These are phyloP conservation scores for Drosophila eugracilis DNA, from an alignment of 1,140 invertebrate genomes.

Conservation along the genomic window DNA sequence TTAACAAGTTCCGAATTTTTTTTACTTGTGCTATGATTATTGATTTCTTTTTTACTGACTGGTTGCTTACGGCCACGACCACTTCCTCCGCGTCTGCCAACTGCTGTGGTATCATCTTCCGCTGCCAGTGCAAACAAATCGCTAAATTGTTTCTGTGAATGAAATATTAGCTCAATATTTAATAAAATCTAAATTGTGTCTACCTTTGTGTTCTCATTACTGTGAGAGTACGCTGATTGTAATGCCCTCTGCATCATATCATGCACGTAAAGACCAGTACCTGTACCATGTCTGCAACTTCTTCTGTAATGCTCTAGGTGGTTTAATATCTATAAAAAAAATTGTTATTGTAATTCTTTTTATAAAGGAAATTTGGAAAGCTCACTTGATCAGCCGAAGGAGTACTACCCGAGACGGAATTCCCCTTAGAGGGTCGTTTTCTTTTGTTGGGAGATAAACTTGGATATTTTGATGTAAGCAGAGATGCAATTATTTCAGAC, in stretches of 20 bases:
- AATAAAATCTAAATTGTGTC: conserved; percentile 12
- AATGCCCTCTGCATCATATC: conserved; percentile 96
- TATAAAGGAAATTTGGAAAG: background rate
- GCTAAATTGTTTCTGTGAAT: conserved; percentile 92
- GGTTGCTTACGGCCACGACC: conserved; percentile 80
- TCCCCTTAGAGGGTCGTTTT: conserved; percentile 91
- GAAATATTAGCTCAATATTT: background rate
- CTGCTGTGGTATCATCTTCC: conserved; percentile 89
- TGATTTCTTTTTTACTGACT: conserved; percentile 78
- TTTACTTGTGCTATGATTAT: conserved; percentile 74
- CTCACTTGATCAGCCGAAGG: conserved; percentile 87
- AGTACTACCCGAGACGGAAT: conserved; percentile 86
- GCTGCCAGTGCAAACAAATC: conserved; percentile 96
- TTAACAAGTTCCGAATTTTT: conserved; percentile 78
- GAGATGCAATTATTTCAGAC: conserved; percentile 92
- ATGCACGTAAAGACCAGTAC: conserved; percentile 87
- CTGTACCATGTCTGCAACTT: conserved; percentile 88
- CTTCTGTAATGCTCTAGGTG: conserved; percentile 96
- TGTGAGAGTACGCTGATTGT: conserved; percentile 91
- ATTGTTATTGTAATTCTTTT: background rate
- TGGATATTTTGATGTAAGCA: conserved; percentile 92
- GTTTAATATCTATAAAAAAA: conserved; percentile 89
- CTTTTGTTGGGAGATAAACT: conserved; percentile 95
- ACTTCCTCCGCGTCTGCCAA: conserved; percentile 78
- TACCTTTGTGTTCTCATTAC: conserved; percentile 90